These are phyloP conservation scores for Heliconius charithonia DNA, from an alignment of 2,888 invertebrate species.

Conservation along the genomic window DNA sequence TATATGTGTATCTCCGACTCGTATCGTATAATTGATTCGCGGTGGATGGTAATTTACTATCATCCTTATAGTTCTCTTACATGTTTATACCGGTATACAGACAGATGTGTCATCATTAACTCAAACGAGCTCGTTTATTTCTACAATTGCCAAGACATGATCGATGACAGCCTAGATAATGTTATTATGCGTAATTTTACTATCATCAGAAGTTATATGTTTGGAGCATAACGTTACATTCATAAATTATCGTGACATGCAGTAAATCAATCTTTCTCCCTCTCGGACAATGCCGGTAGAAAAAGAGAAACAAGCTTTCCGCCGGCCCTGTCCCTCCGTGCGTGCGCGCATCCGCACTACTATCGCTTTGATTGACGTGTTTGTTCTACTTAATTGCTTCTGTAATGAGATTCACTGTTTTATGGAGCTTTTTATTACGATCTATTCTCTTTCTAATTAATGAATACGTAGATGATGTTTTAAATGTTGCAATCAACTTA, in stretches of 20 bases:
- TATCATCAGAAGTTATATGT: slow-evolving; percentile 43
- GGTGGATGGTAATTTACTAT: slow-evolving; percentile 30
- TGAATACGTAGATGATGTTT: slow-evolving; percentile 37
- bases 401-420: slow-evolving; percentile 55
- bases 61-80: slow-evolving; percentile 13
- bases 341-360: slow-evolving; percentile 47
- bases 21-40: slow-evolving; percentile 39
- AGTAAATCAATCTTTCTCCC: slow-evolving; percentile 49
- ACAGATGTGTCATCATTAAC: slow-evolving; percentile 27
- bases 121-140: slow-evolving; percentile 41
- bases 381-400: slow-evolving; percentile 60
- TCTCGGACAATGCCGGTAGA: slow-evolving; percentile 58
- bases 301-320: slow-evolving; percentile 61
- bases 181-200: slow-evolving; percentile 66
- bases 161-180: slow-evolving; percentile 46
- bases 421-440: slow-evolving; percentile 53
- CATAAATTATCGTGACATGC: slow-evolving; percentile 50
- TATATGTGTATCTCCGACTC: slow-evolving; percentile 34
- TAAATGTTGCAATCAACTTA: slow-evolving; percentile 20
- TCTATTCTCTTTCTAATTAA: slow-evolving; percentile 40
- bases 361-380: slow-evolving; percentile 61
- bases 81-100: slow-evolving; percentile 18
- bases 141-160: slow-evolving; percentile 42
- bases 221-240: slow-evolving; percentile 44
- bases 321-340: slow-evolving; percentile 43